Percentiles rank a stretch among this genome's conserved stretches.
phyloP scores from a whole-genome alignment of 2,113 vertebrate species.

The Hemiscyllium ocellatum region DNA sequence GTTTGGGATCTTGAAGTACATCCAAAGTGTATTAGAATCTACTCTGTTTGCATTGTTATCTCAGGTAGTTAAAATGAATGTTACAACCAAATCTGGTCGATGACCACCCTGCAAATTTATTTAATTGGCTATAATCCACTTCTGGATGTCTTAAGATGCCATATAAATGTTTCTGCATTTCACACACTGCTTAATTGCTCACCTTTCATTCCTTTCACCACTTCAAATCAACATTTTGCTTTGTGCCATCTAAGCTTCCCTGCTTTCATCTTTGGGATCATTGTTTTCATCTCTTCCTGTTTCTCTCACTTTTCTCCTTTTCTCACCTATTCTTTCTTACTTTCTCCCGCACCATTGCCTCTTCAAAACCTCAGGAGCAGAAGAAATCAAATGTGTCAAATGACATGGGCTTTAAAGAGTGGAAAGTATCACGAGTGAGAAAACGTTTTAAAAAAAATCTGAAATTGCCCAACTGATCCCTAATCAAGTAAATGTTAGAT shows the following conservation, averaged over 20 bases:
- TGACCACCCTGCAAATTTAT: not conserved
- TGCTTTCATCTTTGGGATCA: not conserved
- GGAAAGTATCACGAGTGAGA: not conserved
- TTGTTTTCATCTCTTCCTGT: not conserved
- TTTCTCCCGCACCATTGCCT: not conserved
- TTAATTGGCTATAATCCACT: not conserved
- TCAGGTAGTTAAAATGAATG: not conserved
- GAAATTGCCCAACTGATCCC: not conserved
- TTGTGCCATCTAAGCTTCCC: not conserved
- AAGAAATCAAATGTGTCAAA: not conserved
- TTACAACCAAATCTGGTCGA: not conserved
- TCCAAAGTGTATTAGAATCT: not conserved
- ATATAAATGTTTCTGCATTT: not conserved
- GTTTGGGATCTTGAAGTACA: not conserved
- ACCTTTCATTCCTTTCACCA: not conserved
- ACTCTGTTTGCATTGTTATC: not conserved
- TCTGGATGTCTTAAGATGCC: not conserved
- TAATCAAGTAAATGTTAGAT: not conserved
- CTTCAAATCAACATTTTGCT: not conserved
- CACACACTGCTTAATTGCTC: not conserved
- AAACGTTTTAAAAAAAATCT: not conserved
- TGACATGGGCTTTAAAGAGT: not conserved
- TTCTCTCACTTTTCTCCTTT: not conserved
- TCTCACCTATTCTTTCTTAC: not conserved
- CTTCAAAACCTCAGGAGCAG: not conserved